These are phyloP conservation scores for Drosophila greeni DNA, from an alignment of 2,888 invertebrate genomes.

Conservation along the genomic window DNA sequence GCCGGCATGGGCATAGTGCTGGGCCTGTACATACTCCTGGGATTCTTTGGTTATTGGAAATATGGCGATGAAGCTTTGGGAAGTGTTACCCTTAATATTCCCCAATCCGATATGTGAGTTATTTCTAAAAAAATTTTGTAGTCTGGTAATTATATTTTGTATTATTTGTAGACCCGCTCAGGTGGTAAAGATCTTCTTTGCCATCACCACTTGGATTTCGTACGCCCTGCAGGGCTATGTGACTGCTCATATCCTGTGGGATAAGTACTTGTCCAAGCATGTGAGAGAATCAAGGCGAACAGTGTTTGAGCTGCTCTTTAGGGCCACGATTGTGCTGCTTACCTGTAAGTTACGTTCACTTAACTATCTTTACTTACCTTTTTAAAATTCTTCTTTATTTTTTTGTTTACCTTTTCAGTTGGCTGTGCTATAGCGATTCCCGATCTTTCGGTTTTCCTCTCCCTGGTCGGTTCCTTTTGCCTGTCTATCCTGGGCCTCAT, in stretches of 20 bases:
- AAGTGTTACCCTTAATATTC: slow-evolving; percentile 94
- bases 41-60: slow-evolving; percentile 95
- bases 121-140: too few species aligned
- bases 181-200: slow-evolving; percentile 90
- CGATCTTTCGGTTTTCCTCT: slow-evolving; percentile 93
- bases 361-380: not conserved
- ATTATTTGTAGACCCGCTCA: slow-evolving; percentile 82
- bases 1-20: slow-evolving; percentile 93
- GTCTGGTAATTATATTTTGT: not conserved
- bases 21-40: slow-evolving; percentile 88
- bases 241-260: slow-evolving; percentile 96
- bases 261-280: slow-evolving; percentile 82
- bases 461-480: slow-evolving; percentile 94
- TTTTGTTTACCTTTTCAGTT: slow-evolving; percentile 81
- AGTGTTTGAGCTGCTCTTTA: slow-evolving; percentile 86
- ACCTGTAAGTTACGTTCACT: slow-evolving; percentile 81
- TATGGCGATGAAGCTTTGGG: slow-evolving; percentile 88
- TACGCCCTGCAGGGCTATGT: slow-evolving; percentile 99
- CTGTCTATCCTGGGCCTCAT: slow-evolving; percentile 93
- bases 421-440: slow-evolving; percentile 90
- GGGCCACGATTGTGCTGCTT: slow-evolving; percentile 84
- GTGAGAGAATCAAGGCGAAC: slow-evolving; percentile 81
- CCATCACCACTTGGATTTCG: slow-evolving; percentile 93
- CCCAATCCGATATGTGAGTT: slow-evolving; percentile 84
- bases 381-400: not conserved